Evolutionary conservation across 2,888 invertebrate species (phyloP), one percentile per base, ranked within the genome.

Genomic region (Perizoma affinitatum): DNA sequence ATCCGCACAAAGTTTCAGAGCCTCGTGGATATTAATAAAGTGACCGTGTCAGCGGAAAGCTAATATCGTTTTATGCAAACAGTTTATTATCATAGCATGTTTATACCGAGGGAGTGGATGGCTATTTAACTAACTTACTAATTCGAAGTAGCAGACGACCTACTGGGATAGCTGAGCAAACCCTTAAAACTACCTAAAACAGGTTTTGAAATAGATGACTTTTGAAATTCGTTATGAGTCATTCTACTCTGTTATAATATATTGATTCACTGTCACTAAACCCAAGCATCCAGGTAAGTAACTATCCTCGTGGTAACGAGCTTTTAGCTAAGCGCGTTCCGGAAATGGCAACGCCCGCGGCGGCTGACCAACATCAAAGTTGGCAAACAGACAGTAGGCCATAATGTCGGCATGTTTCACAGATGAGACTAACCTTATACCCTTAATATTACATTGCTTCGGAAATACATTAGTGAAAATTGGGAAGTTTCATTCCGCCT

Each of bases 51-150:
- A 69, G 72, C 57, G 69, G 72, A 78, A 78, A 84, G 80, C 79
- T 84, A 85, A 88, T 86, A 88, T 83, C 69, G 76, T 68, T 78
- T 76, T 72, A 76, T 66, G 78, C 76, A 87, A 87, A 87, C 84
- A 82, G 80, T 83, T 82, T 82, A 80, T 62, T 72, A 80, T 75
- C 68, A 73, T 71, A 67, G 69, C 59, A 54, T 58, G 57, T 69
- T 69, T 60, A 68, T 71, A 74, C 66, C 64, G 72, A 8, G 51
- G 22, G n/a, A 58, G 58, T 54, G n/a, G 33, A 6, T 42, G 2
- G 11, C 33, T 44, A 22, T 22, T 42, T 38, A 38, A 6, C 38
- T 38, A 38, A 6, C 38, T 1, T 38, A 6, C 38, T 38, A 38
- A 6, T 38, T 38, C 38, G 7, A 1, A 38, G 1, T 38, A 6